These are phyloP conservation scores for Lophotriccus pileatus DNA, from an alignment of 2,797 vertebrate species.

Conservation along the genomic window DNA sequence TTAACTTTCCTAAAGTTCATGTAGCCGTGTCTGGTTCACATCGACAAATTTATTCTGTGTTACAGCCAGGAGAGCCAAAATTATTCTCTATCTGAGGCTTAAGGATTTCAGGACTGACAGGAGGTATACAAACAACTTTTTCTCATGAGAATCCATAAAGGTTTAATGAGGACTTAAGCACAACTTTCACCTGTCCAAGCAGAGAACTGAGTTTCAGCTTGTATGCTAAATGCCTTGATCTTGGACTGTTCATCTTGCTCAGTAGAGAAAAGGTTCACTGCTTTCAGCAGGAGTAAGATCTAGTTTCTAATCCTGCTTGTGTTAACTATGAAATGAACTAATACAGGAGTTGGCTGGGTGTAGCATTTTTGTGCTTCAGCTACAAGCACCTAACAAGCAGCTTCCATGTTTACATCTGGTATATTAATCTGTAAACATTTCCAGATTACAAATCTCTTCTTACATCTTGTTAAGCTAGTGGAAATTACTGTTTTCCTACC, in stretches of 20 bases:
- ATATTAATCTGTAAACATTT: not conserved
- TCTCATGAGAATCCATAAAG: not conserved
- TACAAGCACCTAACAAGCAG: not conserved
- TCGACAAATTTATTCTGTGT: not conserved
- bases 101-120: not conserved
- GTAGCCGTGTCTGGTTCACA: not conserved
- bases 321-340: not conserved
- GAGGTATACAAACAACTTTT: not conserved
- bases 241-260: not conserved
- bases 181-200: not conserved
- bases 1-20: not conserved
- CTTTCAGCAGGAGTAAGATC: not conserved
- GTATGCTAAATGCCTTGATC: not conserved
- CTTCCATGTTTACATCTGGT: not conserved
- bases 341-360: not conserved
- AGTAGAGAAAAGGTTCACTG: not conserved
- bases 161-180: not conserved
- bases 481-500: not conserved
- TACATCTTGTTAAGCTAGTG: not conserved
- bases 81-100: not conserved
- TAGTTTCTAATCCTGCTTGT: not conserved
- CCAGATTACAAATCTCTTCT: not conserved
- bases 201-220: not conserved
- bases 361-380: not conserved
- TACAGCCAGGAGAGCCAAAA: not conserved